Conservation (phyloP, 2,797 vertebrate species). For the Epinephelus coioides region DNA sequence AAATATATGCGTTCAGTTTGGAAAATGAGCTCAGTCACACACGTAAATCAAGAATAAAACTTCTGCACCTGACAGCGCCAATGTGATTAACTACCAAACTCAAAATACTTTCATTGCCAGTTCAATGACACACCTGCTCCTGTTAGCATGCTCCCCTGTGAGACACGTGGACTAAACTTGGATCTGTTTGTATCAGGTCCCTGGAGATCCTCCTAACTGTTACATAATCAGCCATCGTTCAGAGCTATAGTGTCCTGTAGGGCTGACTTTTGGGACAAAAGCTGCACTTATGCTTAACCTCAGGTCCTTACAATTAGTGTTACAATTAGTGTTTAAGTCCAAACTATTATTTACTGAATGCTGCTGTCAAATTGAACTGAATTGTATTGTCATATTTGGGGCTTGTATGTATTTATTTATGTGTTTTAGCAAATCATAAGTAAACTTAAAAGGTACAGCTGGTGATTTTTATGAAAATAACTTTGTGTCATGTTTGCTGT, state of each 20-base stretch:
- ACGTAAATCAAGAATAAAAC: constrained; percentile 11
- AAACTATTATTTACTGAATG: not conserved
- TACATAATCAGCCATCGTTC: constrained; percentile 32
- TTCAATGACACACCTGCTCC: constrained; percentile 26
- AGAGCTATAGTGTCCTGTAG: not conserved
- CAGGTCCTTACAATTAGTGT: not conserved
- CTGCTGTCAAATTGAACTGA: not conserved
- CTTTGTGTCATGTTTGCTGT: too few relatives aligned
- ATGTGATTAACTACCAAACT: constrained; percentile 9
- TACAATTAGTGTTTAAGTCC: not conserved
- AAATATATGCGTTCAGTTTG: constrained; percentile 14
- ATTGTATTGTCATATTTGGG: not conserved
- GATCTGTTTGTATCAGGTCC: constrained; percentile 23
- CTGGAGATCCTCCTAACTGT: constrained; percentile 10
- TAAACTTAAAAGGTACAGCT: not conserved
- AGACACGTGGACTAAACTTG: constrained; percentile 34
- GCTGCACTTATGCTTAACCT: not conserved
- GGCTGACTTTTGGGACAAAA: not conserved
- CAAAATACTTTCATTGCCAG: constrained; percentile 8
- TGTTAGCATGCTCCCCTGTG: not conserved
- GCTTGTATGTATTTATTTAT: not conserved
- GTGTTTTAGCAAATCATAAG: not conserved
- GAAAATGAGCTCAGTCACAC: constrained; percentile 19
- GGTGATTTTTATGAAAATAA: too few relatives aligned
- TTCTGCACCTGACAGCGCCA: not conserved